These are phyloP conservation scores for Galeopterus variegatus DNA, from an alignment of 2,113 vertebrate species.

Conservation along the genomic window DNA sequence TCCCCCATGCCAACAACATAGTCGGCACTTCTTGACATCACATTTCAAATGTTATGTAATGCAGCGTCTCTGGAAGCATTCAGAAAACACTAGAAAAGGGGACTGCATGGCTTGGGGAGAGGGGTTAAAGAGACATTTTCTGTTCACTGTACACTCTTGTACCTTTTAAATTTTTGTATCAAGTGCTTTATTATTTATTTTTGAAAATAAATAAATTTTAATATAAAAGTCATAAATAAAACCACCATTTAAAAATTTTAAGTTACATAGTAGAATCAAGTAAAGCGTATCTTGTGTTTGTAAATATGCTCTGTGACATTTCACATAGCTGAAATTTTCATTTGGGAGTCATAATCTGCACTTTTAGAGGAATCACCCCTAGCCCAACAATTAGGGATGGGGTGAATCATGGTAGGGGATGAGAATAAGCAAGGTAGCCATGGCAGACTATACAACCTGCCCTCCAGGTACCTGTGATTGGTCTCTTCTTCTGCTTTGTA, in stretches of 20 bases:
- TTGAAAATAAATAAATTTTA: constrained; percentile 21
- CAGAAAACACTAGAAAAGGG: background rate
- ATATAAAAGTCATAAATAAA: constrained; percentile 9
- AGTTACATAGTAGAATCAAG: background rate
- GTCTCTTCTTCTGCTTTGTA: constrained; percentile 77
- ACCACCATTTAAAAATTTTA: background rate
- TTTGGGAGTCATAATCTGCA: background rate
- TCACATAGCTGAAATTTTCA: background rate
- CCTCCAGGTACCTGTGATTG: background rate
- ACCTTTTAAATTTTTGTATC: background rate
- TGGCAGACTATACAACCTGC: background rate
- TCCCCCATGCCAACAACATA: background rate
- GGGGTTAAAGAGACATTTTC: background rate
- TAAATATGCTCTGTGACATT: background rate
- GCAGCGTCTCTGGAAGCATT: background rate
- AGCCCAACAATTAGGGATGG: background rate
- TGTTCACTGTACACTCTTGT: background rate
- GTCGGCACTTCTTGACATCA: background rate
- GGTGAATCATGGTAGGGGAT: background rate
- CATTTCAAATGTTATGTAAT: background rate
- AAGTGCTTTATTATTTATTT: background rate
- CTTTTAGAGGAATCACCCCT: background rate
- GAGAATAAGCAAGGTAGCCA: background rate
- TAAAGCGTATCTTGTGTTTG: background rate
- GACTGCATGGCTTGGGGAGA: background rate